phyloP scores from a whole-genome alignment of 2,113 vertebrate genomes.

The Coryphaenoides rupestris region DNA sequence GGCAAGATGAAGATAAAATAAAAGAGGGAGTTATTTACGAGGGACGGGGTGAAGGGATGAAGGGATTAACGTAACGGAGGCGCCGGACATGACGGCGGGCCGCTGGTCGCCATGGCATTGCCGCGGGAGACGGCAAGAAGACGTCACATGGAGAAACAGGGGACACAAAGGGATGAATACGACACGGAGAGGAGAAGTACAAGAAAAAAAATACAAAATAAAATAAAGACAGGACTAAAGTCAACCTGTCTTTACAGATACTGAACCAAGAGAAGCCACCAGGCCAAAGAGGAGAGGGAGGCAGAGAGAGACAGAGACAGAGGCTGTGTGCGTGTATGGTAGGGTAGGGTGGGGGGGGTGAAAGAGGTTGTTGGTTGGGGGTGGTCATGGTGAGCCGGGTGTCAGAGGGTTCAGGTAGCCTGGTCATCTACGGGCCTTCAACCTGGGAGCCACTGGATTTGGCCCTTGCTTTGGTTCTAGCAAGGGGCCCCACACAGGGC shows the following conservation, averaged over 20 bases:
- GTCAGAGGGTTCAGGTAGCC: constrained; percentile 51
- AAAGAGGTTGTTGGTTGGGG: constrained; percentile 19
- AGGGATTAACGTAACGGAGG: constrained; percentile 69
- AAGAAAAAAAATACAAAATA: not conserved
- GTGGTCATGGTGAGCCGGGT: constrained; percentile 32
- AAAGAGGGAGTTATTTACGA: constrained; percentile 72
- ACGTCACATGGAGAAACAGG: constrained; percentile 69
- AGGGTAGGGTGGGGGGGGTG: too few relatives aligned
- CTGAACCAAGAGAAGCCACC: constrained; percentile 29
- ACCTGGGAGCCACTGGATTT: constrained; percentile 2
- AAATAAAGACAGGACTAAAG: constrained; percentile 23
- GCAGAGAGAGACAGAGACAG: not conserved
- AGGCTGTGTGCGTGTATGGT: constrained; percentile 2
- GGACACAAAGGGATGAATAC: constrained; percentile 70
- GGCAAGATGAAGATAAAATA: constrained; percentile 54
- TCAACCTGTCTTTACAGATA: constrained; percentile 47
- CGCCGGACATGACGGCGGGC: constrained; percentile 70
- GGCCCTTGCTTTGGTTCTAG: constrained; percentile 31
- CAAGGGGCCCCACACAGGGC: constrained; percentile 22
- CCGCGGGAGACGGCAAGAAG: constrained; percentile 70
- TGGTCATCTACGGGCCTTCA: constrained; percentile 11
- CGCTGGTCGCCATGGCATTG: constrained; percentile 73
- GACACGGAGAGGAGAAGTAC: constrained; percentile 48
- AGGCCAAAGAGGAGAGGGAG: too few relatives aligned
- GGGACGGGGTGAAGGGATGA: constrained; percentile 58